A percentile compares a stretch with the other conserved stretches of the same genome.
These are phyloP conservation scores for Pantala flavescens DNA, from an alignment of 1,140 invertebrate species.

Conservation along the genomic window DNA sequence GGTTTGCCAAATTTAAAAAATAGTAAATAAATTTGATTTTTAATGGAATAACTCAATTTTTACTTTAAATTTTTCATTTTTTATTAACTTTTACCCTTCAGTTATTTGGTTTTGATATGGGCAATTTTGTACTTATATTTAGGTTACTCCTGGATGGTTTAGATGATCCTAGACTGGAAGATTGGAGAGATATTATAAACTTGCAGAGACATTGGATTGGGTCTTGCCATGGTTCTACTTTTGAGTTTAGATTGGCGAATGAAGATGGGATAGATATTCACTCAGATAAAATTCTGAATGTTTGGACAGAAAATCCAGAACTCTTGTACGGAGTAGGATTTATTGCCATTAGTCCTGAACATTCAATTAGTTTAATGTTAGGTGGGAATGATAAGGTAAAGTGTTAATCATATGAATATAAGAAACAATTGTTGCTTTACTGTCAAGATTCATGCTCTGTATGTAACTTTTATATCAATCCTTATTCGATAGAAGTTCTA, in stretches of 20 bases:
- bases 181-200: slow-evolving; percentile 77
- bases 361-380: background rate
- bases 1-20: too few relatives aligned
- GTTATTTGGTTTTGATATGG: too few relatives aligned
- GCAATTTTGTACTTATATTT: slow-evolving; percentile 16
- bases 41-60: too few relatives aligned
- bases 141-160: slow-evolving; percentile 57
- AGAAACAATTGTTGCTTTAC: too few relatives aligned
- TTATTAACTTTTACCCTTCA: too few relatives aligned
- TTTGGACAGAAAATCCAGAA: slow-evolving; percentile 74
- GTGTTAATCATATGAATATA: too few relatives aligned
- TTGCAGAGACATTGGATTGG: slow-evolving; percentile 95
- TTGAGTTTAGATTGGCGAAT: slow-evolving; percentile 49
- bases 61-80: too few relatives aligned
- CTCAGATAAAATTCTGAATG: slow-evolving; percentile 33
- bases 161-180: slow-evolving; percentile 50
- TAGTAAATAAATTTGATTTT: too few relatives aligned
- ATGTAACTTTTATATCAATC: too few relatives aligned
- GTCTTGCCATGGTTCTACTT: slow-evolving; percentile 67
- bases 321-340: slow-evolving; percentile 51
- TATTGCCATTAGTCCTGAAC: slow-evolving; percentile 33
- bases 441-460: too few relatives aligned
- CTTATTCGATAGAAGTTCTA: too few relatives aligned
- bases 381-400: too few relatives aligned
- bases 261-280: background rate